Evolutionary conservation across 2,113 vertebrate species (phyloP).

Genomic region (Festucalex cinctus): DNA sequence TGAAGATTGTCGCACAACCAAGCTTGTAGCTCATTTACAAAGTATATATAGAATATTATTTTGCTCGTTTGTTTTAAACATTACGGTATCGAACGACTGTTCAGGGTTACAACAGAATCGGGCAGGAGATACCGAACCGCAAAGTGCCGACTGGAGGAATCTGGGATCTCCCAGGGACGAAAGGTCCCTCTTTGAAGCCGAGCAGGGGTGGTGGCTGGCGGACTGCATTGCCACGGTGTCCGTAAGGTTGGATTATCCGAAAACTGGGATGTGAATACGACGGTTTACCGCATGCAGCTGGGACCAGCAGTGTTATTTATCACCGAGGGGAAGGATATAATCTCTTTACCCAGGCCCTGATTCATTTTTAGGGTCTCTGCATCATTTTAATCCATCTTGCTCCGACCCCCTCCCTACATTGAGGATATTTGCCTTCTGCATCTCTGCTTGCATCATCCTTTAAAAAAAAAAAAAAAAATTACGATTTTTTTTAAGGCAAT

Average conservation of each 20-base stretch:
- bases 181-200: slow-evolving; percentile 40
- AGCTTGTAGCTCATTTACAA: neutral
- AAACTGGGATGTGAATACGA: slow-evolving; percentile 48
- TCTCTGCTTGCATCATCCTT: neutral
- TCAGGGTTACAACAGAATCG: slow-evolving; percentile 58
- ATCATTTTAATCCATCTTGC: slow-evolving; percentile 31
- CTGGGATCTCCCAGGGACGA: slow-evolving; percentile 53
- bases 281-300: slow-evolving; percentile 42
- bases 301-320: slow-evolving; percentile 33
- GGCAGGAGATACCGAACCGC: slow-evolving; percentile 52
- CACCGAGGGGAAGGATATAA: slow-evolving; percentile 23
- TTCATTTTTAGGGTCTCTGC: slow-evolving; percentile 29
- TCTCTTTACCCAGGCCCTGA: slow-evolving; percentile 48
- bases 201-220: slow-evolving; percentile 44
- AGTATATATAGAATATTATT: neutral
- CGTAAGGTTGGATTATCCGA: slow-evolving; percentile 35
- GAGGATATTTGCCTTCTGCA: neutral
- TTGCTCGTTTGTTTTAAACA: slow-evolving; percentile 2
- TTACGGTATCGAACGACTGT: slow-evolving; percentile 28
- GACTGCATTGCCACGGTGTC: slow-evolving; percentile 44
- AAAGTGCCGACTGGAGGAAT: slow-evolving; percentile 50
- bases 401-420: neutral
- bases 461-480: no score
- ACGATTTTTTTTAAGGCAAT: slow-evolving; percentile 18
- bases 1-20: neutral